Evolutionary conservation across 2,113 vertebrate genomes (phyloP), one percentile per base, ranked within the genome.

Genomic region (Gasterosteus nipponicus): DNA sequence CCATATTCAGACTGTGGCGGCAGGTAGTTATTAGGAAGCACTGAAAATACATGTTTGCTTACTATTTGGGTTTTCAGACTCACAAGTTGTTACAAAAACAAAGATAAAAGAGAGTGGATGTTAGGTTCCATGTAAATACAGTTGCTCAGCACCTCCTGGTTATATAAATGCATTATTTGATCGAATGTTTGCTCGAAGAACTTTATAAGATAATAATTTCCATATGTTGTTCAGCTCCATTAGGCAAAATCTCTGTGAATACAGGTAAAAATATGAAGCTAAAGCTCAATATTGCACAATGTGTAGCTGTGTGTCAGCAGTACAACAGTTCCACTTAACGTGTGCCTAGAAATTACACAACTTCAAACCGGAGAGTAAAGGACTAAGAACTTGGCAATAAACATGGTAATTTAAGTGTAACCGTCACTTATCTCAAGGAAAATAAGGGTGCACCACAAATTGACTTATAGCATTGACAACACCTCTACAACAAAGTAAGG

Each of bases 341-440:
- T 79, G 84, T 83, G 81, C 79, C 76, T 80, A 77, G 83, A 86
- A 81, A 86, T 87, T 44, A 67, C 75, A 75, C 84, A 89, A 92
- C 89, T 91, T 93, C 83, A 89, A 91, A 91, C 83, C 69, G 75
- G 75, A 75, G 86, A 61, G 61, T 58, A 51, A 65, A 77, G 75
- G 83, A 82, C 85, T 78, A 29, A 66, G 53, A 88, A 89, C 80
- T 91, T 89, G 93, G 91, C 85, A 94, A 94, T 94, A 94, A 93
- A 93, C 93, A 94, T 93, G 93, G 88, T 93, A 93, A 94, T 94
- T 93, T 87, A 77, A 84, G 74, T 73, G 86, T 85, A 87, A 86
- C 81, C 79, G 85, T 79, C 90, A 89, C 76, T 94, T 93, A 92
- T 93, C 89, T 66, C 67, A 19, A 83, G 83, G 73, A 67, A 89